These are phyloP conservation scores for Ceramica pisi DNA, from an alignment of 2,888 invertebrate species.

Conservation along the genomic window DNA sequence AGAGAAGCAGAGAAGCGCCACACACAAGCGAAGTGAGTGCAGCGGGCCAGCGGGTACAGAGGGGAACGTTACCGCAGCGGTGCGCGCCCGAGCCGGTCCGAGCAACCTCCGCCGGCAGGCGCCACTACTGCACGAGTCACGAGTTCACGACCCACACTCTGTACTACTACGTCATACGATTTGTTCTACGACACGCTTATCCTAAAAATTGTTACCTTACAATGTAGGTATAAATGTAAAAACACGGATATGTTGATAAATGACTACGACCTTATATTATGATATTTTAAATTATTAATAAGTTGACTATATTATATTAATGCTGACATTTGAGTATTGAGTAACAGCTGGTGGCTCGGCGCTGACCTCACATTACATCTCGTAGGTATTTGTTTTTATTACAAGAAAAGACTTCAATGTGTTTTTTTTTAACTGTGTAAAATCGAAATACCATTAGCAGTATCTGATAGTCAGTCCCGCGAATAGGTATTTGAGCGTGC, in stretches of 20 bases:
- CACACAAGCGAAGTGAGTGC: slow-evolving; percentile 59
- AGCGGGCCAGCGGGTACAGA: slow-evolving; percentile 49
- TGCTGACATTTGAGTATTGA: slow-evolving; percentile 4
- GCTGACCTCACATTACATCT: slow-evolving; percentile 1
- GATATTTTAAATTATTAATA: slow-evolving; percentile 4
- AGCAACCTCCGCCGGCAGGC: slow-evolving; percentile 63
- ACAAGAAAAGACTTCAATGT: neutral
- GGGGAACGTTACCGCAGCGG: slow-evolving; percentile 66
- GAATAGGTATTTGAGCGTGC: too few relatives aligned
- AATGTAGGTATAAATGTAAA: slow-evolving; percentile 72
- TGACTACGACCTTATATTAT: slow-evolving; percentile 39
- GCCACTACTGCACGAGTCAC: too few relatives aligned
- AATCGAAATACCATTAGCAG: neutral
- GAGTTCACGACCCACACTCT: too few relatives aligned
- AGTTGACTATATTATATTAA: neutral
- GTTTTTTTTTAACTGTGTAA: too few relatives aligned
- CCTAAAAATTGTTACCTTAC: slow-evolving; percentile 67
- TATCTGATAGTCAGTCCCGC: neutral
- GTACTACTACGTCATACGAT: neutral
- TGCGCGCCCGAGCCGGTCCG: slow-evolving; percentile 59
- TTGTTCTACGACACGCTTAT: slow-evolving; percentile 27
- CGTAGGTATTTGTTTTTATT: too few relatives aligned
- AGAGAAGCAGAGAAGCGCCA: slow-evolving; percentile 53
- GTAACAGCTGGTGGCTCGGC: neutral
- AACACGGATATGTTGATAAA: slow-evolving; percentile 64